Evolutionary conservation across 1,140 invertebrate species (phyloP).

Genomic region (Drosophila ercepeae): DNA sequence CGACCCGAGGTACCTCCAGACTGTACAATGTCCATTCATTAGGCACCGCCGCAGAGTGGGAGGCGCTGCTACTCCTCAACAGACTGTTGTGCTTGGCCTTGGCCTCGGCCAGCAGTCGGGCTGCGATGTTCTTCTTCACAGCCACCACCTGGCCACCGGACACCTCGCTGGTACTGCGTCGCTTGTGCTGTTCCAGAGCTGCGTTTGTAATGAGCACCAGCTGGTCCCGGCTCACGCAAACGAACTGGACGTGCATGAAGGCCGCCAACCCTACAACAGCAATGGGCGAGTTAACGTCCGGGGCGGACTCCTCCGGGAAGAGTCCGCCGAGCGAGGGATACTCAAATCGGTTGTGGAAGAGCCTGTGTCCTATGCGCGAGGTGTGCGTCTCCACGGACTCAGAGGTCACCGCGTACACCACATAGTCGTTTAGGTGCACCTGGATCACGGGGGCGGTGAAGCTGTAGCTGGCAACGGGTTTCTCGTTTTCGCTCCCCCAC

Average conservation of each 20-base stretch:
- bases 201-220: conserved; percentile 86
- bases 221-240: conserved; percentile 87
- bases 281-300: conserved; percentile 87
- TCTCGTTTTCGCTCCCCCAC: conserved; percentile 82
- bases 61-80: conserved; percentile 62
- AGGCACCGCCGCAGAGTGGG: conserved; percentile 42
- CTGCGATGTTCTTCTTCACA: conserved; percentile 73
- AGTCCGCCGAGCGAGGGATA: conserved; percentile 69
- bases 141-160: conserved; percentile 31
- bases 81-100: conserved; percentile 78
- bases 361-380: conserved; percentile 86
- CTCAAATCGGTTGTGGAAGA: conserved; percentile 83
- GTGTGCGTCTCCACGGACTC: conserved; percentile 92
- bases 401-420: conserved; percentile 90
- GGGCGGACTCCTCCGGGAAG: conserved; percentile 85
- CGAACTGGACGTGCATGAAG: conserved; percentile 88
- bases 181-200: conserved; percentile 58
- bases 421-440: conserved; percentile 88
- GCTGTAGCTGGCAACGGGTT: conserved; percentile 85
- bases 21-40: conserved; percentile 89
- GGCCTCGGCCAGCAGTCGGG: conserved; percentile 69
- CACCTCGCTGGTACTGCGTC: conserved; percentile 68
- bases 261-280: conserved; percentile 90
- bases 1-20: conserved; percentile 86
- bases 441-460: conserved; percentile 89